Base-by-base conservation (phyloP, 1,140 invertebrate genomes). In the Papilio polytes region DNA sequence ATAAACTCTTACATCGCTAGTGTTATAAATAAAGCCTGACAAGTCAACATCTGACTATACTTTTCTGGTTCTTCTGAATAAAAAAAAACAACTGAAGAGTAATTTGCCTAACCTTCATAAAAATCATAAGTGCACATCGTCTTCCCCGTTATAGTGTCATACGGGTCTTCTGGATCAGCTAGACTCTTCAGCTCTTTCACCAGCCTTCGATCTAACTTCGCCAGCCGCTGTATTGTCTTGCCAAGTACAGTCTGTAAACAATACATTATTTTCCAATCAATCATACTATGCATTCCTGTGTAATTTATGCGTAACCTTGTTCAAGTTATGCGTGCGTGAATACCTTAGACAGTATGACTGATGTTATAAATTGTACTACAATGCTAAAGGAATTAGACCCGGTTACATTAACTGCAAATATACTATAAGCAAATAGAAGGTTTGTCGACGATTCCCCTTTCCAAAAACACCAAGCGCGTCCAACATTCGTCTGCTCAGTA, bases 91-190 rank as follows among this genome's bases (percentile, higher is more conserved):
- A n/a, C n/a, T 7, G 22, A 22, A 59, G 72, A 59, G 18, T 80
- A 18, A 41, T 41, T 41, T 41, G 44, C 63, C 80, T 72, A 78
- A 81, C 98, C 98, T 97, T 99, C 99, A 94, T 99, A 99, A 93
- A 99, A 99, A 93, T 99, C 99, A 86, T 98, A 97, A 7, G 99
- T 98, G 92, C 98, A 99, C 96, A 99, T 97, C 0, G 99, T 99
- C 92, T 97, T 99, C 41, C 99, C 99, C 48, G 96, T 96, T 26
- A 98, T 96, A 1, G 98, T 98, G 18, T 98, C 97, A 89, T 98
- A 99, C 0, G 97, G 97, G 90, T 98, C 97, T 82, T 98, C 97
- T 3, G 96, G 96, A 82, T 97, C 96, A 0, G 97, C 96, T 59
- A 98, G 92, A 0, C 96, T 96, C 84, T 97, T 97, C 3, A 99